These are phyloP conservation scores for Poliocrania exsul DNA, from an alignment of 2,797 vertebrate species.

Conservation along the genomic window DNA sequence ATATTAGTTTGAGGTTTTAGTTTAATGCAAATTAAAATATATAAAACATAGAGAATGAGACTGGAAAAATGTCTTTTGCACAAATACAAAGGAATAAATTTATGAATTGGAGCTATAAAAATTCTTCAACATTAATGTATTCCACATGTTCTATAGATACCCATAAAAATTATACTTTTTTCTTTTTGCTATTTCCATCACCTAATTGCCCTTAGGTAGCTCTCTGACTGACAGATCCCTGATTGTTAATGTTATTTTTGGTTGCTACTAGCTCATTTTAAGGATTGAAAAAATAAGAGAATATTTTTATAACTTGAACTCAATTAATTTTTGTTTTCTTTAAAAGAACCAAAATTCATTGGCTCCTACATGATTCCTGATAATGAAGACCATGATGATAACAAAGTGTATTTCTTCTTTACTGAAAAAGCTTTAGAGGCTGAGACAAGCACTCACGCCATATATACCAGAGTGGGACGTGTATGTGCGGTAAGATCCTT, in stretches of 20 bases:
- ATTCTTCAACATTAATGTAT: background rate
- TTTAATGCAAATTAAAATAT: background rate
- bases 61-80: background rate
- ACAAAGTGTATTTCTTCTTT: conserved; percentile 98
- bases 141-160: background rate
- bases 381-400: conserved; percentile 92
- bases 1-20: background rate
- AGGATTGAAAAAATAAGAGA: background rate
- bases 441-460: conserved; percentile 82
- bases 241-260: background rate
- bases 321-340: background rate
- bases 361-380: conserved; percentile 91
- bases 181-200: background rate
- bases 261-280: background rate
- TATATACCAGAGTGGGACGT: conserved; percentile 88
- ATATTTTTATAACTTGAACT: background rate
- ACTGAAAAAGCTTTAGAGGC: conserved; percentile 89
- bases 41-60: background rate
- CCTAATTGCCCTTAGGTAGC: background rate
- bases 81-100: background rate
- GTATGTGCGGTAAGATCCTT: conserved; percentile 87
- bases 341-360: conserved; percentile 91
- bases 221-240: background rate
- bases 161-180: background rate
- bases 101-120: background rate